Evolutionary conservation across 1,140 invertebrate species (phyloP), one percentile per base, ranked within the genome.

Genomic region (Leptinotarsa undecemlineata): DNA sequence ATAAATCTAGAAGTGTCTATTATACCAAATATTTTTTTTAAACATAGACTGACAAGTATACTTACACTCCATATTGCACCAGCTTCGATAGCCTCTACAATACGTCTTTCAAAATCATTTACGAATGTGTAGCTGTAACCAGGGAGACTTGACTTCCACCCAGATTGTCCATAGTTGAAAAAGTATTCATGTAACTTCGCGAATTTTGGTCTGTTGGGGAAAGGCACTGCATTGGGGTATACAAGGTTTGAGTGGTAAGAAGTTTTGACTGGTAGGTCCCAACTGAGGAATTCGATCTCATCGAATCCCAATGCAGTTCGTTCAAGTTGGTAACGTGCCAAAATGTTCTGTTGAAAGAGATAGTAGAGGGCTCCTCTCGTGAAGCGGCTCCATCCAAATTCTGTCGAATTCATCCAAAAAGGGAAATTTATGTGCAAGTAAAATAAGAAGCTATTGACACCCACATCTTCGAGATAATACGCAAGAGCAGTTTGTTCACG

Each of bases 381-480:
- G 67, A 89, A 86, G 73, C 88, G 86, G 1, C 84, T 80, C 51
- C 89, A 75, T 42, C 87, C 83, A 77, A 85, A 86, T 15, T 86
- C 76, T 26, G 88, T 84, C 74, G 86, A 85, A 76, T 84, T 86
- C 89, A 91, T 86, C 88, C 89, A 91, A 84, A 85, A 86, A 2
- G 93, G 91, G 76, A 89, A 90, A 20, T 89, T 88, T 42, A 92
- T 76, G 71, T 90, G 87, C 60, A 88, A 86, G 78, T 91, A 91
- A 79, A 89, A 90, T 83, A 94, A 92, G 79, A 90, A 91, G 1
- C 88, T 82, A 79, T 92, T 92, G n/a, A 94, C 85, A 74, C 89
- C 90, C 71, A 90, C 85, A 83, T 94, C 93, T 76, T 95, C 90
- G 0, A 91, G 91, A 86, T 90, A 94, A 82, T 95, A 94, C 20